Evolutionary conservation across 2,113 vertebrate genomes (phyloP).

Genomic region (Oncorhynchus keta): DNA sequence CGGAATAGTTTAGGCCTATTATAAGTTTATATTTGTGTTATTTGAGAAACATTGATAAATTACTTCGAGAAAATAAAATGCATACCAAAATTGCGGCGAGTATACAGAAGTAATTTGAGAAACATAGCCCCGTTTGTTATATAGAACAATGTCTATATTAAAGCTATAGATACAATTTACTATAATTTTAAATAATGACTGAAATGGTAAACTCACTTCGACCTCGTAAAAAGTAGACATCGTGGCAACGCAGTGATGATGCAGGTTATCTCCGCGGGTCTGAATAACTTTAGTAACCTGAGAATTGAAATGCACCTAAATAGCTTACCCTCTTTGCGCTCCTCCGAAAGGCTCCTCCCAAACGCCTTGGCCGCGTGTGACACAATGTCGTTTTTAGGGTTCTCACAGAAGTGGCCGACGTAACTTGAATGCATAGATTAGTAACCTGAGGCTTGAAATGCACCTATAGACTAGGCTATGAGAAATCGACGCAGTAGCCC

Average conservation of each 20-base stretch:
- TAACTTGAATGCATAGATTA: no score
- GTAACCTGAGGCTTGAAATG: no score
- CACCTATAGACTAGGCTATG: no score
- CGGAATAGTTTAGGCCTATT: no score
- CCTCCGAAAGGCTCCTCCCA: slow-evolving; percentile 23
- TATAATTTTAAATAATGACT: not conserved
- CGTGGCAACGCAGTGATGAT: not conserved
- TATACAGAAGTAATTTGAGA: not conserved
- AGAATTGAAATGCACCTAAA: no score
- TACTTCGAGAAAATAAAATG: not conserved
- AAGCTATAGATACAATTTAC: no score
- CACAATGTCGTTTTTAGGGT: not conserved
- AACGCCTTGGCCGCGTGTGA: slow-evolving; percentile 8
- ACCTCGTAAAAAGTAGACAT: slow-evolving; percentile 5
- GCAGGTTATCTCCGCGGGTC: not conserved
- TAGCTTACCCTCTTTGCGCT: not conserved
- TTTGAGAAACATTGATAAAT: not conserved
- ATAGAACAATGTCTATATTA: no score
- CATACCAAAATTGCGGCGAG: not conserved
- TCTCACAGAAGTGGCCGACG: no score
- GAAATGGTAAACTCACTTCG: not conserved
- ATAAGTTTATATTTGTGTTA: no score
- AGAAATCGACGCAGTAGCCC: not conserved
- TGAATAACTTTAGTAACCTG: no score
- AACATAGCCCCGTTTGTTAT: no score